Evolutionary conservation across 2,888 invertebrate genomes (phyloP).

Genomic region (Brenthis ino): DNA sequence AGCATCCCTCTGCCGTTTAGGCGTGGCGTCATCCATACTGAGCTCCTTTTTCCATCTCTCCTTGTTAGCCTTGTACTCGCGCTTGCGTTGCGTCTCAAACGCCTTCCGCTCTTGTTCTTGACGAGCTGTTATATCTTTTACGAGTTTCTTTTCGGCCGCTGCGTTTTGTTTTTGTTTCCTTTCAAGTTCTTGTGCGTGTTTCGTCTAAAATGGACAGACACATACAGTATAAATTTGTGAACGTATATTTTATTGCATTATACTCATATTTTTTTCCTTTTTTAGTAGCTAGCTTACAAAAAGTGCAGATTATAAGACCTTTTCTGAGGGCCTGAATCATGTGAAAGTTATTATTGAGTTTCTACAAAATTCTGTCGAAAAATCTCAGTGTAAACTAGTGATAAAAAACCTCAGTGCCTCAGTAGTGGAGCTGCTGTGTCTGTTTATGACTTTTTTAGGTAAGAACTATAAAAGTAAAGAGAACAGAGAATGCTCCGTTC

Average conservation of each 20-base stretch:
- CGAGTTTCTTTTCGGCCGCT: constrained; percentile 94
- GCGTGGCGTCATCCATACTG: constrained; percentile 95
- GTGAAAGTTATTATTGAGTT: too few relatives aligned
- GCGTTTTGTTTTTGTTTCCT: constrained; percentile 92
- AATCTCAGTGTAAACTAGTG: too few relatives aligned
- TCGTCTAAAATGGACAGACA: constrained; percentile 69
- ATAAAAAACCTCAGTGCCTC: too few relatives aligned
- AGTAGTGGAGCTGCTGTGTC: too few relatives aligned
- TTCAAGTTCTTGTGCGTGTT: constrained; percentile 90
- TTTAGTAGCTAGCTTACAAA: neutral
- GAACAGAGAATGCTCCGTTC: too few relatives aligned
- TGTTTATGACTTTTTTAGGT: too few relatives aligned
- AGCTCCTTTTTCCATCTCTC: constrained; percentile 97
- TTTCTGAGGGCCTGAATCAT: too few relatives aligned
- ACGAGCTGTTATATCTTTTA: constrained; percentile 93
- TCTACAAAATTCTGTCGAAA: too few relatives aligned
- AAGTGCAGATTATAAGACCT: too few relatives aligned
- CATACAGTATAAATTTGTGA: neutral
- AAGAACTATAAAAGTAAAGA: too few relatives aligned
- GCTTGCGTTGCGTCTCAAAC: constrained; percentile 95
- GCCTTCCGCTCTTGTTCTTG: constrained; percentile 96
- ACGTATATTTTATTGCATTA: neutral
- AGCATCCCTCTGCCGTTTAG: constrained; percentile 94
- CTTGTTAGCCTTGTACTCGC: constrained; percentile 98
- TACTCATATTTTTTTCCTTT: neutral